Evolutionary conservation across 2,888 invertebrate genomes (phyloP).

Genomic region (Caenorhabditis becei): DNA sequence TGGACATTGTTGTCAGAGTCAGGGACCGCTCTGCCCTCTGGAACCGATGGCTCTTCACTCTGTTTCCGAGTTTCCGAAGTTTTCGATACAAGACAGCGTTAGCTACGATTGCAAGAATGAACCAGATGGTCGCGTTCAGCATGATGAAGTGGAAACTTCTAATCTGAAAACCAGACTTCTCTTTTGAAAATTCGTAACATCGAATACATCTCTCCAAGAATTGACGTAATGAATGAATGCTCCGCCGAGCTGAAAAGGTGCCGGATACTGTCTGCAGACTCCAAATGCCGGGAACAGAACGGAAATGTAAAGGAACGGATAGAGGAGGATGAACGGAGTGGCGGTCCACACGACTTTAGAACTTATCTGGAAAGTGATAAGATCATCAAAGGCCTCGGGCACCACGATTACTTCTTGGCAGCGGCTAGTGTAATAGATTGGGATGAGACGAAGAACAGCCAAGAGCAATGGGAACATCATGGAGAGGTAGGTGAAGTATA

Average conservation of each 20-base stretch:
- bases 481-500: conserved; percentile 1
- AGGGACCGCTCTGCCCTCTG: neutral
- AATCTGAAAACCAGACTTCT: neutral
- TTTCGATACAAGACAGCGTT: neutral
- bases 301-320: neutral
- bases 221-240: neutral
- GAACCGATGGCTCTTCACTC: neutral
- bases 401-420: too few species aligned
- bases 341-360: neutral
- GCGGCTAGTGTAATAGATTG: neutral
- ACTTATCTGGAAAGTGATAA: neutral
- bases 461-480: conserved; percentile 1
- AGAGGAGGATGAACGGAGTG: neutral
- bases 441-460: neutral
- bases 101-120: neutral
- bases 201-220: conserved; percentile 2
- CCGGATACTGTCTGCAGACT: conserved; percentile 4
- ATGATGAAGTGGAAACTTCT: neutral
- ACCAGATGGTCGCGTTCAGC: neutral
- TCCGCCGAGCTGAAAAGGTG: neutral
- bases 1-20: neutral
- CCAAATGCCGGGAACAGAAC: neutral
- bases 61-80: neutral
- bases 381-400: too few species aligned
- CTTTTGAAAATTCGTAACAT: neutral